phyloP scores from a whole-genome alignment of 2,888 invertebrate genomes.

The Dicyrtomina minuta region DNA sequence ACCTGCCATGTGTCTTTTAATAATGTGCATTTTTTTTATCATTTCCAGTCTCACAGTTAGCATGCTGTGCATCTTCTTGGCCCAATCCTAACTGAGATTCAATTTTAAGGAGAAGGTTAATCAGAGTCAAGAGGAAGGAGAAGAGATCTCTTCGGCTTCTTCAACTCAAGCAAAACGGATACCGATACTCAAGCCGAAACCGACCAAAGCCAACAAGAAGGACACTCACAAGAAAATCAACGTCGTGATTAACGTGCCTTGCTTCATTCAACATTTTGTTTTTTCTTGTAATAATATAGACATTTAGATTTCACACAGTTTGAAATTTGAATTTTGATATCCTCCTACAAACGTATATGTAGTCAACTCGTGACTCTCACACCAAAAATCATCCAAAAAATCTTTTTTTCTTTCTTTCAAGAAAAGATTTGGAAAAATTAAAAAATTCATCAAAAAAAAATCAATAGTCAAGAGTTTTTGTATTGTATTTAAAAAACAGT shows the following conservation, averaged over 20 bases:
- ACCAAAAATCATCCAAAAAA: neutral
- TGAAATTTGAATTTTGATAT: too few species aligned
- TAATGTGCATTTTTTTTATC: neutral
- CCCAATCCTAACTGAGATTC: neutral
- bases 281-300: too few species aligned
- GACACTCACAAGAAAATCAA: neutral
- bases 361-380: neutral
- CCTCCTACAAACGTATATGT: neutral
- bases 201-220: neutral
- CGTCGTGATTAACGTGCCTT: conserved; percentile 17
- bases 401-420: too few species aligned
- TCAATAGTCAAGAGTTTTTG: neutral
- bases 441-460: neutral
- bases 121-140: neutral
- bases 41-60: conserved; percentile 18
- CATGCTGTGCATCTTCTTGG: conserved; percentile 2
- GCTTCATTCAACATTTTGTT: conserved; percentile 6
- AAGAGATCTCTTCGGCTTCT: neutral
- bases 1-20: too few species aligned
- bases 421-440: too few species aligned
- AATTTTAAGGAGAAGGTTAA: neutral
- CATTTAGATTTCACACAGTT: too few species aligned
- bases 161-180: too few species aligned
- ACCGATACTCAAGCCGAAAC: too few species aligned
- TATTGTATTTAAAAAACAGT: neutral